phyloP scores from a whole-genome alignment of 2,888 invertebrate species.

The Chymomyza procnemis region DNA sequence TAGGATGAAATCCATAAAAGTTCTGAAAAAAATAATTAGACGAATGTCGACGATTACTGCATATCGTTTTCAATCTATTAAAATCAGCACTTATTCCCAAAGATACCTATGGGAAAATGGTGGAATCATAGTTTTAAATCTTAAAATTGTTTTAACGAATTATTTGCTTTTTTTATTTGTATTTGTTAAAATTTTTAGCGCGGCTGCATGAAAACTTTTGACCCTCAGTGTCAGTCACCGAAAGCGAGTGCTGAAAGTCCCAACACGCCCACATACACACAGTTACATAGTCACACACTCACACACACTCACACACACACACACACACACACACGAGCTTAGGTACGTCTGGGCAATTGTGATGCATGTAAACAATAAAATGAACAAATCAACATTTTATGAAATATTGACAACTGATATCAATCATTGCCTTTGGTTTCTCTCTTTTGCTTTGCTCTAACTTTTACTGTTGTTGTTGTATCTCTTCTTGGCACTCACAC shows the following conservation, averaged over 20 bases:
- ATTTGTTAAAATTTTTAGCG: no score
- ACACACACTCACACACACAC: neutral
- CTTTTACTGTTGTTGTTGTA: constrained; percentile 9
- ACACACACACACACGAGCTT: neutral
- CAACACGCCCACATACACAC: neutral
- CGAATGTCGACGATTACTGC: no score
- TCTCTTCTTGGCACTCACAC: neutral
- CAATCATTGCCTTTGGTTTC: constrained; percentile 49
- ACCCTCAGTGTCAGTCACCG: no score
- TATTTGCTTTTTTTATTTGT: no score
- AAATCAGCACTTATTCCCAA: no score
- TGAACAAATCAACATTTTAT: constrained; percentile 70
- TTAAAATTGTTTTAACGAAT: no score
- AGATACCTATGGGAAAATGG: no score
- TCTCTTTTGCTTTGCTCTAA: constrained; percentile 1
- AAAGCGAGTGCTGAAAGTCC: neutral
- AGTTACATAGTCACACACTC: neutral
- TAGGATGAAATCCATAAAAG: no score
- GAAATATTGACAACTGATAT: constrained; percentile 68
- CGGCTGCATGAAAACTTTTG: no score
- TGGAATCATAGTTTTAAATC: no score
- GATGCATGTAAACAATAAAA: constrained; percentile 66
- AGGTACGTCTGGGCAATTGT: constrained; percentile 39
- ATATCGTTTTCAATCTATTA: no score
- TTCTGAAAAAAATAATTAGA: no score